phyloP scores from a whole-genome alignment of 2,113 vertebrate genomes.

The Leiothrix lutea region DNA sequence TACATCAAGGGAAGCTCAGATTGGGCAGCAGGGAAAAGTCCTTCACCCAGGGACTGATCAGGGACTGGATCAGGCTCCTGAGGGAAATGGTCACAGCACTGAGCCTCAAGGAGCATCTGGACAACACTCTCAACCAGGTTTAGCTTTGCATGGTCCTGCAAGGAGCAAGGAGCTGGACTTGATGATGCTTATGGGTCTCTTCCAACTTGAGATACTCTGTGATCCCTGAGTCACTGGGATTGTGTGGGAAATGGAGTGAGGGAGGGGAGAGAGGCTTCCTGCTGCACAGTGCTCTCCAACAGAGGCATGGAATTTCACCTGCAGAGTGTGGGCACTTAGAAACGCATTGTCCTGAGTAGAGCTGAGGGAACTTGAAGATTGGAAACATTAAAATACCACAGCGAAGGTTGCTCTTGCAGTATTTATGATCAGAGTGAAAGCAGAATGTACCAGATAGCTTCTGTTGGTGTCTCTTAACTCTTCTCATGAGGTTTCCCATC shows the following conservation, averaged over 20 bases:
- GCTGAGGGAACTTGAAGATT: conserved; percentile 3
- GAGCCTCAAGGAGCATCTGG: background rate
- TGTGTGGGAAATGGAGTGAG: background rate
- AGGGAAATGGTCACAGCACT: background rate
- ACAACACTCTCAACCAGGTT: background rate
- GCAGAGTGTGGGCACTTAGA: background rate
- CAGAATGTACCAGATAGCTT: conserved; percentile 54
- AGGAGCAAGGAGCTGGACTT: background rate
- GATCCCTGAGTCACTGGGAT: background rate
- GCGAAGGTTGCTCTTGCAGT: conserved; percentile 49
- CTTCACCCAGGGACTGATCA: background rate
- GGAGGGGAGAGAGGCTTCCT: background rate
- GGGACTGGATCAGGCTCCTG: background rate
- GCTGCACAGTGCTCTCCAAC: background rate
- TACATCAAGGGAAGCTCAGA: background rate
- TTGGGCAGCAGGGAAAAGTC: background rate
- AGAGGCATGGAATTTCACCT: background rate
- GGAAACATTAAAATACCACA: conserved; percentile 62
- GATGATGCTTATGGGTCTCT: background rate
- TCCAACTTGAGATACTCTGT: background rate
- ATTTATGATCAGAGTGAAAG: conserved; percentile 57
- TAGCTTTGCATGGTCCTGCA: fast-evolving
- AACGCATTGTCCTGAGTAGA: background rate
- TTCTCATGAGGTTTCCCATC: conserved; percentile 32
- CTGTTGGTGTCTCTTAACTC: conserved; percentile 44